Base-by-base conservation (phyloP, 2,888 invertebrate species). In the Reticulitermes lucifugus region DNA sequence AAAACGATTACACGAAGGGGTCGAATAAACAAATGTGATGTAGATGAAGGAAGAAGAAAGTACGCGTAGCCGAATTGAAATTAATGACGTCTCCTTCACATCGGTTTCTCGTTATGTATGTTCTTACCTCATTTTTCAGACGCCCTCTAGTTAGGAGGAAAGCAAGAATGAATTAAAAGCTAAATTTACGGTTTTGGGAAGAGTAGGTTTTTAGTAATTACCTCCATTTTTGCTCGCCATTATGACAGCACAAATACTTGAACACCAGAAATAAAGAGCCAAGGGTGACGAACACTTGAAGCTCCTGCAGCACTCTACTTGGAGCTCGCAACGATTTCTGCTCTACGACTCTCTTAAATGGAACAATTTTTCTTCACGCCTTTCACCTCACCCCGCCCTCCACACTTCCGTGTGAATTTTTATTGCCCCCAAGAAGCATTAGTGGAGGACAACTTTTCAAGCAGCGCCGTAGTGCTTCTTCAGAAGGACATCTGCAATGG, bases 191-290 rank as follows among this genome's bases (percentile, higher is more conserved):
- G 65, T 2, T 60, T 4, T n/a, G 55, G 55, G 55, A 51, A n/a
- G 79, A 79, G 79, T 21, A 46, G 51, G 51, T 65, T 79, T 79
- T 79, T 14, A 43, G 79, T 79, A 79, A 79, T 79, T 79, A 51
- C 55, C 43, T 79, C 79, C 79, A 51, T 79, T 79, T 25, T 55
- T 25, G 46, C 79, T 25, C 25, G 29, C 79, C 51, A 51, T 29
- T 79, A 25, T 79, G 79, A 79, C 7, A 65, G 65, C n/a, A 25
- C 12, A 25, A 65, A 25, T 65, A 25, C n/a, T 25, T 65, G n/a
- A 65, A 65, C n/a, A 5, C 25, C n/a, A 25, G 35, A 25, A 25
- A 7, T 25, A 65, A 65, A 25, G 65, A 25, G 25, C n/a, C 9
- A 1, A n/a, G 65, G 65, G 25, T 12, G 65, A 25, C 65, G 25